These are phyloP conservation scores for Heptranchias perlo DNA, from an alignment of 2,113 vertebrate species.

Conservation along the genomic window DNA sequence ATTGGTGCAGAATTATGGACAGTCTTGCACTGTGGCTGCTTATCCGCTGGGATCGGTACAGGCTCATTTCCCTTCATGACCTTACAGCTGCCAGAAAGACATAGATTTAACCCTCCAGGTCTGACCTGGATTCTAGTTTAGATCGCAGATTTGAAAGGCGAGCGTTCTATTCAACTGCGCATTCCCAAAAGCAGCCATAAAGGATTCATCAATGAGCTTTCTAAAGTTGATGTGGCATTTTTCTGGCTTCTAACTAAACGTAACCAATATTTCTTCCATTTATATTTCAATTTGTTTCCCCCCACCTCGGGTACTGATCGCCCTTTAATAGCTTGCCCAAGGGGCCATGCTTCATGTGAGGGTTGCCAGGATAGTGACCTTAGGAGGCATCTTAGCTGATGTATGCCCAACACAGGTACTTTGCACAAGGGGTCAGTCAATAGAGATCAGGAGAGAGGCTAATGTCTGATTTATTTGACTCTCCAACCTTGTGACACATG, in stretches of 20 bases:
- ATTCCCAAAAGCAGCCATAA: neutral
- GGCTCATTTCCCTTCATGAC: neutral
- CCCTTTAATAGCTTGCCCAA: too few relatives aligned
- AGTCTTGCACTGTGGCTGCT: neutral
- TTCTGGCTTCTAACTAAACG: neutral
- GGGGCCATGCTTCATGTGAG: too few relatives aligned
- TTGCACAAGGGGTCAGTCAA: too few relatives aligned
- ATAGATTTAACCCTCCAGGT: neutral
- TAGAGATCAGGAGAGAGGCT: too few relatives aligned
- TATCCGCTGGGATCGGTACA: neutral
- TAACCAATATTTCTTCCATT: neutral
- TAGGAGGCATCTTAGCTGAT: too few relatives aligned
- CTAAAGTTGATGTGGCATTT: neutral
- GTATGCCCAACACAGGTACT: too few relatives aligned
- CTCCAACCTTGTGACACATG: too few relatives aligned
- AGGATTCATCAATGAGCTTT: neutral
- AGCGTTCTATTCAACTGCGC: neutral
- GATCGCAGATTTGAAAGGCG: neutral
- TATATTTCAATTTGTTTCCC: neutral
- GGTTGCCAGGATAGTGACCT: too few relatives aligned
- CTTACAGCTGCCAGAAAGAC: neutral
- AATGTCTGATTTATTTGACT: too few relatives aligned
- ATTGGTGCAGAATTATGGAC: neutral
- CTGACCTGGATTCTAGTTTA: neutral
- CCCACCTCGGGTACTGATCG: too few relatives aligned